Evolutionary conservation across 1,140 invertebrate species (phyloP), one percentile per base, ranked within the genome.

Genomic region (Drosophila equinoxialis): DNA sequence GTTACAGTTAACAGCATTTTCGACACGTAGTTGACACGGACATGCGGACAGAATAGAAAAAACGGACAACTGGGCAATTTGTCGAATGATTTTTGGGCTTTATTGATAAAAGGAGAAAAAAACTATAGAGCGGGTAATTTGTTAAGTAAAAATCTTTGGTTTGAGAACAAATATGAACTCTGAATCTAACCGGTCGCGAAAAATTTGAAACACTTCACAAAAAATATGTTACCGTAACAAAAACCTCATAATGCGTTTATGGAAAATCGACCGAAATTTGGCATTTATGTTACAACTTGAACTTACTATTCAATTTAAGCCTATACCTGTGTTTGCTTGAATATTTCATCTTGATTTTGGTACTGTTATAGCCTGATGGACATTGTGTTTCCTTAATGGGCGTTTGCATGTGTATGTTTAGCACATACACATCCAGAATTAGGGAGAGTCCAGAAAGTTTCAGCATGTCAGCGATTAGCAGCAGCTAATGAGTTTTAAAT

Each of bases 401-500:
- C 63, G 42, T 76, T 79, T 70, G 83, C 17, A 17, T 17, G 17
- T 17, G 17, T 17, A 17, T 17, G 17, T 17, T 17, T 17, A 17
- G 17, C 17, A 1, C 17, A 17, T 82, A 82, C 79, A 78, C 68
- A 72, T 65, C 41, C 51, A 68, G 39, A 30, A 68, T 55, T 51
- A 14, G 57, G 6, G 1, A 39, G 37, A 39, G 11, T 11, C 13
- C 37, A 51, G n/a, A 63, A 57, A 33, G 7, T 14, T 8, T 17
- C 45, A 23, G 51, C 26, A 33, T 69, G 68, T 48, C 61, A 70
- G 45, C 51, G 71, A 71, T 60, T 59, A 71, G 63, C 57, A 51
- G 65, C 65, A 60, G 63, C 82, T 86, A 86, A 86, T 86, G 82
- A 86, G 83, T 77, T 76, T 79, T 79, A 72, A 74, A 45, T 45